A percentile compares a stretch with the other conserved stretches of the same genome.
Evolutionary conservation across 2,113 vertebrate species (phyloP).

Genomic region (Mastomys coucha): DNA sequence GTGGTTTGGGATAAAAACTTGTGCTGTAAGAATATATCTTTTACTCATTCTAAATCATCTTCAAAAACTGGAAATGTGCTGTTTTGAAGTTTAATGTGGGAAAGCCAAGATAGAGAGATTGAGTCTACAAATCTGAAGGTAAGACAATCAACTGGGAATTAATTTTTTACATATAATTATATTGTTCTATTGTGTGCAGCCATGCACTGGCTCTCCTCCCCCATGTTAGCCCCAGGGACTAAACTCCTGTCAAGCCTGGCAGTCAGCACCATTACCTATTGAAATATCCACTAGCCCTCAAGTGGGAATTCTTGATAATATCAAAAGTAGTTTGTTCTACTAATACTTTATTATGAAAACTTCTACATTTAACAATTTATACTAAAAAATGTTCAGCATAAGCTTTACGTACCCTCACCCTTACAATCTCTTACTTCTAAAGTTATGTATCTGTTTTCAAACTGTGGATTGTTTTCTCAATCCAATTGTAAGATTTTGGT

Average conservation of each 20-base stretch:
- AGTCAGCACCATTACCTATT: background rate
- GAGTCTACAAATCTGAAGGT: background rate
- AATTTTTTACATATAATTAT: background rate
- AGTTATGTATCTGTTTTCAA: background rate
- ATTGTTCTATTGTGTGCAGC: background rate
- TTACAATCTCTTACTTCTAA: background rate
- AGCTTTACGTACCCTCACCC: background rate
- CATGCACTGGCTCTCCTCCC: background rate
- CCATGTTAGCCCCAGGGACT: background rate
- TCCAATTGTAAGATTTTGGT: conserved; percentile 18
- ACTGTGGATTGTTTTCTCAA: conserved; percentile 43
- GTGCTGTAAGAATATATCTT: background rate
- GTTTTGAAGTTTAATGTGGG: conserved; percentile 37
- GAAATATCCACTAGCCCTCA: background rate
- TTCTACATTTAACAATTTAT: background rate
- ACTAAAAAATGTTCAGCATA: conserved; percentile 7
- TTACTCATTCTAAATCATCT: conserved; percentile 12
- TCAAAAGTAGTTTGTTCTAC: background rate
- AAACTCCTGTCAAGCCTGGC: background rate
- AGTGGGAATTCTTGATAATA: conserved; percentile 11
- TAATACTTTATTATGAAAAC: conserved; percentile 12
- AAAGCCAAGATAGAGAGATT: background rate
- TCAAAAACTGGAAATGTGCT: background rate
- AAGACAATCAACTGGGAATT: background rate
- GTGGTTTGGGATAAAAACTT: background rate